Conservation (phyloP, 2,797 vertebrate species). For the Gymnothorax javanicus region DNA sequence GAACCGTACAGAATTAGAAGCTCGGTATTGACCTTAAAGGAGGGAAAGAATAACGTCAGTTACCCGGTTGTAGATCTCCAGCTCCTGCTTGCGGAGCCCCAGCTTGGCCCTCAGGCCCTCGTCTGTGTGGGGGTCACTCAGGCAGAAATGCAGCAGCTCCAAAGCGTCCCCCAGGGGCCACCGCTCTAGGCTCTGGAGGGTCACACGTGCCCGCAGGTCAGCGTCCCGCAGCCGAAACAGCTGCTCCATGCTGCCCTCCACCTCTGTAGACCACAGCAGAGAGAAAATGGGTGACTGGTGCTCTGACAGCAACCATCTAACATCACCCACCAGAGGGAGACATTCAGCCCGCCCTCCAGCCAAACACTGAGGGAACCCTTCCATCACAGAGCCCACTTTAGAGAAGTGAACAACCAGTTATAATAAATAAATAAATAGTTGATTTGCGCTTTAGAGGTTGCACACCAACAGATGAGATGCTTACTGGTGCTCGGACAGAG, state of each 20-base stretch:
- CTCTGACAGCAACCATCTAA: too few relatives aligned
- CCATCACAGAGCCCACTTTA: too few relatives aligned
- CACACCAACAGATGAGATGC: too few relatives aligned
- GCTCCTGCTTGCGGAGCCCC: conserved; percentile 77
- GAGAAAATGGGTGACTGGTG: neutral
- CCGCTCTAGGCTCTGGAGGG: conserved; percentile 77
- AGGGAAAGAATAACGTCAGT: neutral
- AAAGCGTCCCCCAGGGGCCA: conserved; percentile 86
- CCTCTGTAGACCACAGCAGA: conserved; percentile 56
- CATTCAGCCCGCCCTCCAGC: too few relatives aligned
- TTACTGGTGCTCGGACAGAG: neutral
- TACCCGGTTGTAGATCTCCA: conserved; percentile 87
- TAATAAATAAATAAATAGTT: too few relatives aligned
- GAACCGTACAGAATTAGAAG: too few relatives aligned
- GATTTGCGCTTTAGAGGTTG: too few relatives aligned
- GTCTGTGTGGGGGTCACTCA: conserved; percentile 73
- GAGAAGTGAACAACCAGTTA: too few relatives aligned
- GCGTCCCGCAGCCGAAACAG: conserved; percentile 83
- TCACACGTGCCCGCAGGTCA: conserved; percentile 77
- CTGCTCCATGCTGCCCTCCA: conserved; percentile 74
- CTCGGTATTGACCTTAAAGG: too few relatives aligned
- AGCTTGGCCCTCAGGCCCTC: conserved; percentile 70
- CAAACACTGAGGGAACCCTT: too few relatives aligned
- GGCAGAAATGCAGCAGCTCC: conserved; percentile 89
- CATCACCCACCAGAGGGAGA: too few relatives aligned